phyloP scores from a whole-genome alignment of 2,113 vertebrate genomes.

The Dipodomys ordii region DNA sequence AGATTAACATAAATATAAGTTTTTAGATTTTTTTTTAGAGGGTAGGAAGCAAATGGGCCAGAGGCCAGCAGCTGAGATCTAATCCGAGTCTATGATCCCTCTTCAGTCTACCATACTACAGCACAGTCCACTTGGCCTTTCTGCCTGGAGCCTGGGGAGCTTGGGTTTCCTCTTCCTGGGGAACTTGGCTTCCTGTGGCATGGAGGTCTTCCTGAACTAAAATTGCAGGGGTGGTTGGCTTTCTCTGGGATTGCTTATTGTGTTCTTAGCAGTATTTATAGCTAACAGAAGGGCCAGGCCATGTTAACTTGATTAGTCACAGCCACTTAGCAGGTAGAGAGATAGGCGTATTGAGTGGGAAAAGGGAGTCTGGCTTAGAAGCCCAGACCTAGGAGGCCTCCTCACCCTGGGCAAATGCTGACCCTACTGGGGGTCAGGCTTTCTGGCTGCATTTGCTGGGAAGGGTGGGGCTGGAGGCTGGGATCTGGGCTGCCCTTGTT shows the following conservation, averaged over 20 bases:
- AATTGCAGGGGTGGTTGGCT: not conserved
- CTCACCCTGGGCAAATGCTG: not conserved
- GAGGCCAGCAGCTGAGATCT: not conserved
- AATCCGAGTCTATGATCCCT: not conserved
- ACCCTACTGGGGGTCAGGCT: not conserved
- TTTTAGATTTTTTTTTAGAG: conserved; percentile 14
- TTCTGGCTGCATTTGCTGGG: not conserved
- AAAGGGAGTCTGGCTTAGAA: not conserved
- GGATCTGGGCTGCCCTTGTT: not conserved
- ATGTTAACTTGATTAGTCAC: conserved; percentile 5
- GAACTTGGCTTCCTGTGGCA: too few species aligned
- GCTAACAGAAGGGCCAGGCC: not conserved
- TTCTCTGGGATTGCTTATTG: not conserved
- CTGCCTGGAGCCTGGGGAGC: not conserved
- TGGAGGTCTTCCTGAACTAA: not conserved
- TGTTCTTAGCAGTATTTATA: not conserved
- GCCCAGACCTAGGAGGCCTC: not conserved
- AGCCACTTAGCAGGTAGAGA: not conserved
- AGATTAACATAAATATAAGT: not conserved
- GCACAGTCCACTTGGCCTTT: not conserved
- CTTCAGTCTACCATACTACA: not conserved
- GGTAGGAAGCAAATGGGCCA: not conserved
- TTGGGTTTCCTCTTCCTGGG: too few species aligned
- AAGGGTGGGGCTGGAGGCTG: not conserved
- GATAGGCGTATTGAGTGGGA: not conserved